Conservation (phyloP, 2,888 invertebrate species). For the Calameuta filiformis region DNA sequence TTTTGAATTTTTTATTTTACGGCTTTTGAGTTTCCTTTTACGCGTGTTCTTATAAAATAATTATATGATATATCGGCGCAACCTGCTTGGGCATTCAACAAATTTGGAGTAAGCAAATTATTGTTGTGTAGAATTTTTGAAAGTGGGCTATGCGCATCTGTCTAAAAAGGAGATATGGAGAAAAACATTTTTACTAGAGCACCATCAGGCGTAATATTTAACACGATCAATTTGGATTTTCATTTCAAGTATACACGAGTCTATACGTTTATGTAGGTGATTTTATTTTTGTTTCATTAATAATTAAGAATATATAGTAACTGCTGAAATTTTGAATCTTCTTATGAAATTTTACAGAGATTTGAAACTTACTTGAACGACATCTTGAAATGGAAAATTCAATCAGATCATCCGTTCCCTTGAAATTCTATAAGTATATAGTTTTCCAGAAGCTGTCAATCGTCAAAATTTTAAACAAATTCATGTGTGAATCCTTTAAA, state of each 20-base stretch:
- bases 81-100: background rate
- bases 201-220: background rate
- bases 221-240: background rate
- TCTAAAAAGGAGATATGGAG: background rate
- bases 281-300: too few relatives aligned
- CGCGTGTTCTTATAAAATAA: background rate
- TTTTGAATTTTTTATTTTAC: background rate
- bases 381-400: background rate
- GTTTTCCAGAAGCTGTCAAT: background rate
- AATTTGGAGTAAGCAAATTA: background rate
- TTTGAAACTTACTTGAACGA: too few relatives aligned
- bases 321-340: too few relatives aligned
- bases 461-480: background rate
- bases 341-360: too few relatives aligned
- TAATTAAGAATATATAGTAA: too few relatives aligned
- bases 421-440: background rate
- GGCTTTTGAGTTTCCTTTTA: background rate
- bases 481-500: background rate
- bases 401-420: background rate
- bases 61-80: background rate
- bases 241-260: too few relatives aligned
- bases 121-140: background rate
- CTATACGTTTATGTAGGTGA: too few relatives aligned
- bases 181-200: background rate
- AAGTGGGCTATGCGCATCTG: background rate